phyloP scores from a whole-genome alignment of 2,113 vertebrate species.

The Lepus americanus region DNA sequence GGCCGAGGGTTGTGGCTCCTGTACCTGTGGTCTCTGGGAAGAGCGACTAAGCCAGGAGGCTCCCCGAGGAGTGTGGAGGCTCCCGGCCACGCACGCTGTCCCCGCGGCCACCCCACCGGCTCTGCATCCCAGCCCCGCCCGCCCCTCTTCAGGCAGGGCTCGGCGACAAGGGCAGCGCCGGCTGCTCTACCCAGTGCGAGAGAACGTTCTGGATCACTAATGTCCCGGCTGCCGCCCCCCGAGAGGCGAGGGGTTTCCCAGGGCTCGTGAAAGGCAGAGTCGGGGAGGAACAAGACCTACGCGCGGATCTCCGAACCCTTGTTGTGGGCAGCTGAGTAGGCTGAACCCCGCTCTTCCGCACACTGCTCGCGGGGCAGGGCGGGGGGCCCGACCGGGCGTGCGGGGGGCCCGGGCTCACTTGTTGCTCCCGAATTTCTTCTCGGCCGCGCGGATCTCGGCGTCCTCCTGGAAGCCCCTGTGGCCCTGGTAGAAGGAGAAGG shows the following conservation, averaged over 20 bases:
- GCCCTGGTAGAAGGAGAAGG: constrained; percentile 92
- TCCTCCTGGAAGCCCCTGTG: constrained; percentile 96
- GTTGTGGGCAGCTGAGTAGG: no score
- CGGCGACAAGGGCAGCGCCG: no score
- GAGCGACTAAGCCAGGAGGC: background rate
- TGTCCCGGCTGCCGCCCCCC: no score
- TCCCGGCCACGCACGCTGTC: no score
- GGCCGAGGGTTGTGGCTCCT: accelerated
- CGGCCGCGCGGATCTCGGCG: constrained; percentile 91
- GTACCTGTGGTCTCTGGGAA: background rate
- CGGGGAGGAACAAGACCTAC: no score
- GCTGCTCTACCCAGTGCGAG: background rate
- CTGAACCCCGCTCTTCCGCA: no score
- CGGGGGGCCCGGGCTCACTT: constrained; percentile 81
- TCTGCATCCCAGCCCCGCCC: background rate
- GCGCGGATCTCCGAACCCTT: no score
- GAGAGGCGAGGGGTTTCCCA: no score
- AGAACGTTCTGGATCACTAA: no score
- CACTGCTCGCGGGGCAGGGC: no score
- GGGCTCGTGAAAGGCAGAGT: background rate
- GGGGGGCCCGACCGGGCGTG: background rate
- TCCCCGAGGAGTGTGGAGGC: background rate
- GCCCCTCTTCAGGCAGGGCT: no score
- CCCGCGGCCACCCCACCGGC: no score
- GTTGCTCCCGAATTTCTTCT: constrained; percentile 94